phyloP scores from a whole-genome alignment of 1,140 invertebrate species.

The Melipona quadrifasciata region DNA sequence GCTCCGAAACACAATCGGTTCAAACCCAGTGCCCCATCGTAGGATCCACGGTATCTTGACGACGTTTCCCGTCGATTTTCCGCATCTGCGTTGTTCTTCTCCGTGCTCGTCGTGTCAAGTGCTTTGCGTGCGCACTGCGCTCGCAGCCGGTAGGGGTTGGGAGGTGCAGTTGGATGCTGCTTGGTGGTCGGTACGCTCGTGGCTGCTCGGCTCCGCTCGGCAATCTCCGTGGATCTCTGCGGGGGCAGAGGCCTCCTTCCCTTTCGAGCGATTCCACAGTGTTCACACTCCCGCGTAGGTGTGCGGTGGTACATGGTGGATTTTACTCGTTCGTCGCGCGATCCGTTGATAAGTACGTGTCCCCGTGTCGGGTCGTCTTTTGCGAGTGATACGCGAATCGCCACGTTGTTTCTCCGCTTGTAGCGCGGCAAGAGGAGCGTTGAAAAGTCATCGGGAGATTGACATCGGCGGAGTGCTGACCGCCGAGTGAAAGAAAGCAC shows the following conservation, averaged over 20 bases:
- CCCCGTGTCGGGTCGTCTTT: not conserved
- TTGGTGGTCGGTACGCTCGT: slow-evolving; percentile 53
- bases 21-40: not conserved
- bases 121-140: slow-evolving; percentile 50
- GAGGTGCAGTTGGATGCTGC: slow-evolving; percentile 40
- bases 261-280: slow-evolving; percentile 59
- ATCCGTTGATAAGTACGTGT: slow-evolving; percentile 34
- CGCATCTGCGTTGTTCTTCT: slow-evolving; percentile 45
- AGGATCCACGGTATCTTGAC: slow-evolving; percentile 22
- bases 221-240: slow-evolving; percentile 74
- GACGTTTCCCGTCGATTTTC: slow-evolving; percentile 51
- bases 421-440: not conserved
- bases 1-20: slow-evolving; percentile 20
- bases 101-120: slow-evolving; percentile 47
- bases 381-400: slow-evolving; percentile 17
- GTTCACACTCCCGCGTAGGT: slow-evolving; percentile 67
- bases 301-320: slow-evolving; percentile 52
- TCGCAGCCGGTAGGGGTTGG: slow-evolving; percentile 37
- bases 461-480: not conserved
- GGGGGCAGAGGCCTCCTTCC: slow-evolving; percentile 75
- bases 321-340: slow-evolving; percentile 34
- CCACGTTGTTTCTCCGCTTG: not conserved
- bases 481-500: not conserved
- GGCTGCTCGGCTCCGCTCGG: slow-evolving; percentile 61
- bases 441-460: not conserved